Conservation (phyloP, 2,113 vertebrate genomes). For the Carollia perspicillata region DNA sequence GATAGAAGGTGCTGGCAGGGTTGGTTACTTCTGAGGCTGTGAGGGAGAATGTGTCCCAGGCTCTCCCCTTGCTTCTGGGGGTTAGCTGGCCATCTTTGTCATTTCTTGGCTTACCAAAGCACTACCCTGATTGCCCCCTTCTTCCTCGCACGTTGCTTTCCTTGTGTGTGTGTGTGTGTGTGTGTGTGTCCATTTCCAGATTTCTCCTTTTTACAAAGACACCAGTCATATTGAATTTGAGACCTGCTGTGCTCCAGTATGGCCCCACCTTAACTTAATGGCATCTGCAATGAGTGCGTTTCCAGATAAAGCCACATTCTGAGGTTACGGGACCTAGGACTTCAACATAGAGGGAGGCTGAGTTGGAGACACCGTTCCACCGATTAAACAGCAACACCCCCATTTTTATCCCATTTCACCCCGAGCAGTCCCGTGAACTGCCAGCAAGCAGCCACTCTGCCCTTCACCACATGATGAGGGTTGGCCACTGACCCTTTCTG, state of each 20-base stretch:
- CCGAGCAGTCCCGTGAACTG: neutral
- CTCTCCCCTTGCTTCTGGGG: neutral
- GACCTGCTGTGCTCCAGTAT: neutral
- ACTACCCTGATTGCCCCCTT: neutral
- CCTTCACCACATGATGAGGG: neutral
- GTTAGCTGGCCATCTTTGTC: rapidly evolving
- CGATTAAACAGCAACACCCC: too few species aligned
- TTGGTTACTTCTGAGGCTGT: neutral
- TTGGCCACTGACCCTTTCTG: neutral
- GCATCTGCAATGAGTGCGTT: rapidly evolving
- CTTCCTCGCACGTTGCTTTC: neutral
- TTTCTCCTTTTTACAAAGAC: neutral
- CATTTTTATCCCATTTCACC: neutral
- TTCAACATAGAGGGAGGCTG: neutral
- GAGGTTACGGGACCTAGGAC: neutral
- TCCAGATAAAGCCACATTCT: neutral
- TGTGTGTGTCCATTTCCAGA: neutral
- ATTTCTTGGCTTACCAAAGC: neutral
- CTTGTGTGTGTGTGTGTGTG: too few species aligned
- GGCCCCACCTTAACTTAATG: neutral
- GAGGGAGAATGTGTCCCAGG: neutral
- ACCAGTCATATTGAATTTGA: neutral
- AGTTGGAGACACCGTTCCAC: neutral
- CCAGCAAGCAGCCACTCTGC: neutral
- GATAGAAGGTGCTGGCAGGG: too few species aligned